These are phyloP conservation scores for Eremobia ochroleuca DNA, from an alignment of 2,888 invertebrate species.

Conservation along the genomic window DNA sequence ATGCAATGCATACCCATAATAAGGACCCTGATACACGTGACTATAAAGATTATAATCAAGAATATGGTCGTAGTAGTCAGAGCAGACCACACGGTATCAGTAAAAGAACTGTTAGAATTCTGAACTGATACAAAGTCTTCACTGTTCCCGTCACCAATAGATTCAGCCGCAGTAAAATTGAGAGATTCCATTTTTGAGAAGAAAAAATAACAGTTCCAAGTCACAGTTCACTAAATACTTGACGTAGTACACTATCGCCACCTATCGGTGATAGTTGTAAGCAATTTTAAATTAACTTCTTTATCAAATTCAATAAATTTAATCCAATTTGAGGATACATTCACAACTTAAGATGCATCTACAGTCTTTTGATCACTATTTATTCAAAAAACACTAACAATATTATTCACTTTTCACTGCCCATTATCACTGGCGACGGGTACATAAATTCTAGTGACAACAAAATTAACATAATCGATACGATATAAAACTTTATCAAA, in stretches of 20 bases:
- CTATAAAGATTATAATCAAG: constrained; percentile 68
- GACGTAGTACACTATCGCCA: constrained; percentile 34
- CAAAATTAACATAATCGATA: constrained; percentile 47
- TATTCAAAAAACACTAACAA: not conserved
- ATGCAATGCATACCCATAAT: constrained; percentile 67
- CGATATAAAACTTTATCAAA: constrained; percentile 43
- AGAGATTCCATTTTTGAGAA: constrained; percentile 68
- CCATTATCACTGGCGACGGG: constrained; percentile 47
- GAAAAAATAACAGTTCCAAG: constrained; percentile 23
- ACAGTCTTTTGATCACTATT: not conserved
- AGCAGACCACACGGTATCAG: constrained; percentile 65
- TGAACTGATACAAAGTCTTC: constrained; percentile 3
- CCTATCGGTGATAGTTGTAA: not conserved
- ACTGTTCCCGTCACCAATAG: constrained; percentile 5
- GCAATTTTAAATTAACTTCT: not conserved
- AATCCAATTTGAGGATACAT: not conserved
- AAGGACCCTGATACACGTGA: constrained; percentile 71
- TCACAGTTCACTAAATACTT: constrained; percentile 28
- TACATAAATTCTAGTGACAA: constrained; percentile 34
- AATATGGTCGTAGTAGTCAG: constrained; percentile 61
- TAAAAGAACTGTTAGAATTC: constrained; percentile 32
- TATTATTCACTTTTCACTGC: constrained; percentile 2
- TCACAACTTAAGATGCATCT: not conserved
- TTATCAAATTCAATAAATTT: not conserved
- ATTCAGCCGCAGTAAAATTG: constrained; percentile 12